Evolutionary conservation across 2,797 vertebrate genomes (phyloP), one percentile per base, ranked within the genome.

Genomic region (Phalloptychus januarius): DNA sequence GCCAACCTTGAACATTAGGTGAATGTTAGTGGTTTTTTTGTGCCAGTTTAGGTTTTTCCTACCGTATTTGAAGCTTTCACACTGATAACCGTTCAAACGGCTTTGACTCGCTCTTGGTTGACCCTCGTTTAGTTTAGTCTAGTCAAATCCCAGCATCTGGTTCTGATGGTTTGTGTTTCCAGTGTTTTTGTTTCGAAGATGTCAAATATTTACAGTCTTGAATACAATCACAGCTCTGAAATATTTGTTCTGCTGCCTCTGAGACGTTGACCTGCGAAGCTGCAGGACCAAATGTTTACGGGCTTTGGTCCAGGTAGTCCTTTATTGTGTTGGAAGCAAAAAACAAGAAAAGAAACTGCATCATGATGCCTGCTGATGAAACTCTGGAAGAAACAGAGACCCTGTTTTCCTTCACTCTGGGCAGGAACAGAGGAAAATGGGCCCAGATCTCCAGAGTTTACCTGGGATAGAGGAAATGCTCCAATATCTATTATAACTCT

Each of bases 131-230:
- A 18, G 13, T 61, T 36, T 63, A 63, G 31, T 36, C 33, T 18
- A 36, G 58, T 33, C 15, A 63, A 63, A 63, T 63, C 31, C 16
- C 15, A 63, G 31, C 58, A 18, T 63, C 31, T 63, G 58, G 5
- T 63, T 36, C 58, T 63, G 58, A 63, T 63, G 15, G 58, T 31
- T 63, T 63, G 58, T 63, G 58, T 63, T 63, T 63, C 31, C 56
- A 31, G 13, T 61, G 28, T 31, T 31, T 58, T 58, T 31, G 56
- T 16, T 58, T 58, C 31, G 56, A 58, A 58, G n/a, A 58, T 36
- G 31, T 33, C 36, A 63, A 63, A 63, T 63, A 63, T 33, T 18
- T 28, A 33, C 58, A 36, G 7, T 10, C 28, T 33, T 31, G 56
- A 61, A 61, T 16, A 61, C 56, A 61, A 28, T 61, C 31, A 18